phyloP scores from a whole-genome alignment of 2,888 invertebrate species.

The Metacarcinus magister region DNA sequence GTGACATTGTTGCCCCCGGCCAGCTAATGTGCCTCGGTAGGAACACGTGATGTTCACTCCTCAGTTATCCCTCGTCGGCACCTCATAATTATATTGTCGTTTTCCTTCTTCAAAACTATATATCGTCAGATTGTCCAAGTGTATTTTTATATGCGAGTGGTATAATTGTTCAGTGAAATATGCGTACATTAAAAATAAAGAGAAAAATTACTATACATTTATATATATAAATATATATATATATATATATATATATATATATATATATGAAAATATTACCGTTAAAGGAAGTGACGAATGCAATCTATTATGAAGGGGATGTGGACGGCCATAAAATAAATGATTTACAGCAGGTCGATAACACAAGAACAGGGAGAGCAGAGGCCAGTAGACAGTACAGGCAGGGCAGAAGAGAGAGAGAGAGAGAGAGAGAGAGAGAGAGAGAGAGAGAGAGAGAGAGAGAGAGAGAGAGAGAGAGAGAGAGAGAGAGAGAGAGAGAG shows the following conservation, averaged over 20 bases:
- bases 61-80: not conserved
- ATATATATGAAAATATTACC: not conserved
- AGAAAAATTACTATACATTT: not conserved
- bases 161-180: not conserved
- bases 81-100: not conserved
- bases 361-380: not conserved
- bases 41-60: not conserved
- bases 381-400: not conserved
- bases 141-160: not conserved
- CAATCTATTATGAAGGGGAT: constrained; percentile 45
- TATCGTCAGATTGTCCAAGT: not conserved
- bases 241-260: not conserved
- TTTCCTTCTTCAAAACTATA: not conserved
- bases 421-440: constrained; percentile 71
- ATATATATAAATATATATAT: not conserved
- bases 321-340: constrained; percentile 48
- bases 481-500: constrained; percentile 62
- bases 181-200: not conserved
- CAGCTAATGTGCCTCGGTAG: not conserved
- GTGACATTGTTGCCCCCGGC: not conserved
- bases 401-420: constrained; percentile 56
- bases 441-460: constrained; percentile 64
- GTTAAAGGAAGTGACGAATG: constrained; percentile 36
- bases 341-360: constrained; percentile 31
- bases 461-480: constrained; percentile 64